A percentile compares a stretch with the other conserved stretches of the same genome.
These are phyloP conservation scores for Chrysodeixis includens DNA, from an alignment of 2,888 invertebrate species.

Conservation along the genomic window DNA sequence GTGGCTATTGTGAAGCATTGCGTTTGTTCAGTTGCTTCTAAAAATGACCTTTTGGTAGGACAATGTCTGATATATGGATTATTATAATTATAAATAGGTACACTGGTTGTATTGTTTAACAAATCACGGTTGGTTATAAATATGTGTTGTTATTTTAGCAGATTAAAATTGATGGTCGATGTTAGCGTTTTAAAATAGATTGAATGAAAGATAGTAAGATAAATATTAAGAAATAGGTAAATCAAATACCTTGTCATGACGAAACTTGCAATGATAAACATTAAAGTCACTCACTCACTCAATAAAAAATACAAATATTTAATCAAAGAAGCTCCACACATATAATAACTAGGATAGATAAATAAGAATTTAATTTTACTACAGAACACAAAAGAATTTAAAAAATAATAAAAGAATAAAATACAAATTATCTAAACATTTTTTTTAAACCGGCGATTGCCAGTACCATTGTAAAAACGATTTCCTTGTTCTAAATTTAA, in stretches of 20 bases:
- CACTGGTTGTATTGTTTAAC: background rate
- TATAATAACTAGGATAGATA: no score
- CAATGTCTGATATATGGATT: background rate
- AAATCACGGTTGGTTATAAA: background rate
- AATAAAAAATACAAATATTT: no score
- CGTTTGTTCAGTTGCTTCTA: background rate
- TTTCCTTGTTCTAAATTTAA: conserved; percentile 71
- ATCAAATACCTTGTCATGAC: no score
- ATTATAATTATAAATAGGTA: background rate
- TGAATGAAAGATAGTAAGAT: no score
- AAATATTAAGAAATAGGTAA: no score
- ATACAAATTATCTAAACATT: background rate
- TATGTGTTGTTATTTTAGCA: no score
- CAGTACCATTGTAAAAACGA: conserved; percentile 41
- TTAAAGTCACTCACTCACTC: no score
- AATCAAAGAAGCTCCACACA: background rate
- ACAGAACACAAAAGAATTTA: no score
- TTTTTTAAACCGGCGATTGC: conserved; percentile 13
- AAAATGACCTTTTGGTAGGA: background rate
- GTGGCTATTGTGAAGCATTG: background rate
- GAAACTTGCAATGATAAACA: no score
- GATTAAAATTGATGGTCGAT: no score
- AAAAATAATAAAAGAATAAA: background rate
- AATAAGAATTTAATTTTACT: no score
- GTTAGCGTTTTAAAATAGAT: no score